Percentiles rank a stretch among this genome's conserved stretches.
Evolutionary conservation across 2,797 vertebrate species (phyloP).

Genomic region (Cygnus olor): DNA sequence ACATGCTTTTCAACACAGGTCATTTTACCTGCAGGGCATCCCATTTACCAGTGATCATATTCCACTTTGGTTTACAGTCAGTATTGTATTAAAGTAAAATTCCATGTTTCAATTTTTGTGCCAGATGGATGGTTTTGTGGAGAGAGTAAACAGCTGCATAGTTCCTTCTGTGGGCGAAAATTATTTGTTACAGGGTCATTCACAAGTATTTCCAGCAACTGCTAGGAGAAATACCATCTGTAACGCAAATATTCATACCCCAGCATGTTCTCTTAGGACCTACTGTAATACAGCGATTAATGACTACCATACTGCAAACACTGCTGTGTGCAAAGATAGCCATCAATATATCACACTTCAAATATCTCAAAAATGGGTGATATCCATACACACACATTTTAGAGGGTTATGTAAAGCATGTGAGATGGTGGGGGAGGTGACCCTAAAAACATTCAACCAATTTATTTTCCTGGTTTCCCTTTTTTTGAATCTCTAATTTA

Average conservation of each 20-base stretch:
- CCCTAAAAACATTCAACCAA: background rate
- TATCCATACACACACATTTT: background rate
- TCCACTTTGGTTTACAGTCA: background rate
- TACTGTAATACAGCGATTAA: background rate
- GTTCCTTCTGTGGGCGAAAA: background rate
- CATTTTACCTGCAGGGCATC: background rate
- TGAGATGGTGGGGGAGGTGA: too few relatives aligned
- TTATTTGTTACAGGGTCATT: background rate
- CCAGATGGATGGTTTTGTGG: background rate
- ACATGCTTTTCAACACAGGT: background rate
- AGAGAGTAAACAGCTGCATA: background rate
- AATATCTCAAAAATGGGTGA: background rate
- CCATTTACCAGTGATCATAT: background rate
- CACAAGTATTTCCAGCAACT: background rate
- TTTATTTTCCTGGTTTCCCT: background rate
- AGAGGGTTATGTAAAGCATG: background rate
- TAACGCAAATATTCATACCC: background rate
- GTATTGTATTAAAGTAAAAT: background rate
- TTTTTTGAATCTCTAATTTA: background rate
- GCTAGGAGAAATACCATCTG: background rate
- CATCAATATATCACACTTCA: background rate
- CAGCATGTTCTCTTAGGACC: background rate
- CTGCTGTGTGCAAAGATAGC: background rate
- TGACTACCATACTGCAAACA: background rate
- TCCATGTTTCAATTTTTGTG: background rate